A percentile compares a stretch with the other conserved stretches of the same genome.
These are phyloP conservation scores for Eurosta solidaginis DNA, from an alignment of 1,140 invertebrate species.

Conservation along the genomic window DNA sequence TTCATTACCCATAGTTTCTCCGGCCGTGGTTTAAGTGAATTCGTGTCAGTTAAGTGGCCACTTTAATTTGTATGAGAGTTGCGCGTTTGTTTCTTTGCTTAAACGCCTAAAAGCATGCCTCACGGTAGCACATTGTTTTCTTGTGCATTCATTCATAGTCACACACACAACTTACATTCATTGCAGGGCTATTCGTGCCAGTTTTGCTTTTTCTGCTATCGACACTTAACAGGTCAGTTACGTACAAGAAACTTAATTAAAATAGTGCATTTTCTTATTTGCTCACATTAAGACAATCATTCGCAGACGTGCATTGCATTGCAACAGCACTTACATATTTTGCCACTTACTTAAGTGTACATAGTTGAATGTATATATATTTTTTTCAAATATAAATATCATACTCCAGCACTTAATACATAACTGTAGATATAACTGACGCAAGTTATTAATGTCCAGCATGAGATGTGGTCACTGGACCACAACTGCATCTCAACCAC, in stretches of 20 bases:
- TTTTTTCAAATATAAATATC: not conserved
- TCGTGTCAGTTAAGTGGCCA: conserved; percentile 5
- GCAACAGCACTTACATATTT: not conserved
- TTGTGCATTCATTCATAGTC: not conserved
- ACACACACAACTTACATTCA: too few relatives aligned
- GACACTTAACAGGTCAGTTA: conserved; percentile 2
- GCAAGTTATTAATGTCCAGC: not conserved
- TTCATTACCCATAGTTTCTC: not conserved
- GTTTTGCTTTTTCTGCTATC: not conserved
- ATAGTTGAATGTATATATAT: not conserved
- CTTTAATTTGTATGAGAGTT: not conserved
- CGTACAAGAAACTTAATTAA: conserved; percentile 23
- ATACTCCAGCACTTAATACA: too few relatives aligned
- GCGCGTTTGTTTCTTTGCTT: not conserved
- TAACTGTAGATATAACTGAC: too few relatives aligned
- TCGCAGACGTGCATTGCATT: not conserved
- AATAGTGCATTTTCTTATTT: conserved; percentile 9
- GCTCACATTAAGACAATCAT: too few relatives aligned
- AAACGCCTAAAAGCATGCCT: conserved; percentile 18
- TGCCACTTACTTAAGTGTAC: not conserved
- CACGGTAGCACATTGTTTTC: not conserved
- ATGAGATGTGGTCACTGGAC: not conserved
- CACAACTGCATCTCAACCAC: not conserved
- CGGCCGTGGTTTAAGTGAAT: not conserved
- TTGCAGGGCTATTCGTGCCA: too few relatives aligned